Evolutionary conservation across 2,888 invertebrate species (phyloP), one percentile per base, ranked within the genome.

Genomic region (Sinopyrophorus schimmeli): DNA sequence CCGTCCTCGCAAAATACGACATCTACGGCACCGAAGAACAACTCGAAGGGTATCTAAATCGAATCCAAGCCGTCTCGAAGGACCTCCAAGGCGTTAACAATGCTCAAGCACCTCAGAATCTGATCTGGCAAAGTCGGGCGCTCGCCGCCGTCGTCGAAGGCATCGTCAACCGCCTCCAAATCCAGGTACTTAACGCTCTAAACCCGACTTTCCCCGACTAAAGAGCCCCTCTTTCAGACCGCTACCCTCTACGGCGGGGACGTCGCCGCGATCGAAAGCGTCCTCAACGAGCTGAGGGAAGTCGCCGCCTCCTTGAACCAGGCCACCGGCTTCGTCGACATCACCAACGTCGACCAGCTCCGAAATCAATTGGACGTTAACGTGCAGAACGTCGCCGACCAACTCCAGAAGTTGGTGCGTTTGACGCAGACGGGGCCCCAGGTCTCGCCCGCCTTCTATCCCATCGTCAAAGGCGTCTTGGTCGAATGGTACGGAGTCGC

Each of bases 11-110:
- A n/a, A n/a, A n/a, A n/a, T n/a, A n/a, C n/a, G n/a, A n/a, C n/a
- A n/a, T n/a, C n/a, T n/a, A n/a, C n/a, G n/a, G n/a, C 9, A 24
- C 24, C 24, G 24, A 24, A 7, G 24, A 24, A 5, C 9, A 24
- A 1, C 24, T 9, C 24, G 11, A 24, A 11, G 1, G 4, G 5
- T 32, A 20, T 20, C 20, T 32, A 4, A 5, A 17, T 20, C 20
- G 32, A 3, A 5, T 32, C 18, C 18, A 20, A 6, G 9, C 10
- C 6, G 20, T 32, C 7, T n/a, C 11, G 2, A 5, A 10, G 31
- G 48, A 58, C 55, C 47, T 30, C 56, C 18, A 23, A 47, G 11
- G 28, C 55, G 2, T 27, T 38, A 35, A 18, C 7, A 27, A 7
- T 27, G 35, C 5, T 6, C 16, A 27, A 12, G 27, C 23, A 12